phyloP scores from a whole-genome alignment of 2,797 vertebrate species.

The Sebastes iracundus region DNA sequence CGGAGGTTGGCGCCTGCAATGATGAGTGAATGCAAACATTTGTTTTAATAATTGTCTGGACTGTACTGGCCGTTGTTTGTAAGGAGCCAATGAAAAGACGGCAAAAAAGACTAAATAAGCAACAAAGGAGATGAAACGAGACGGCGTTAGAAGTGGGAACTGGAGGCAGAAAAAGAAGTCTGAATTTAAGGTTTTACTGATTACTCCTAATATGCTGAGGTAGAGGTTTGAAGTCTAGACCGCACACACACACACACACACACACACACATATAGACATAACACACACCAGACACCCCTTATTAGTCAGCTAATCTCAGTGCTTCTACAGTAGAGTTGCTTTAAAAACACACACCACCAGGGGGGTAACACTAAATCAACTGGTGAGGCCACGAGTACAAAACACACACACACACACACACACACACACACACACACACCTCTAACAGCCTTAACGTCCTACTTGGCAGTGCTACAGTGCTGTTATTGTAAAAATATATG shows the following conservation, averaged over 20 bases:
- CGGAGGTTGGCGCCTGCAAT: not conserved
- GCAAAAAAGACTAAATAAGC: not conserved
- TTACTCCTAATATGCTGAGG: not conserved
- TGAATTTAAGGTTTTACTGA: constrained; percentile 11
- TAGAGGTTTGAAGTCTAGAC: not conserved
- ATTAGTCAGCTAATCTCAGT: constrained; percentile 25
- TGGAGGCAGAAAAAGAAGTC: not conserved
- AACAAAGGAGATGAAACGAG: not conserved
- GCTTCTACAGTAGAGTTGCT: constrained; percentile 9
- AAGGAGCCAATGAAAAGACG: not conserved
- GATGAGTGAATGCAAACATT: not conserved
- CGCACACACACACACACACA: not conserved
- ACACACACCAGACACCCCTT: not conserved
- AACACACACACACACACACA: not conserved
- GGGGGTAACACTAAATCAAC: constrained; percentile 42
- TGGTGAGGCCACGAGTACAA: not conserved
- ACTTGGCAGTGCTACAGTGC: constrained; percentile 13
- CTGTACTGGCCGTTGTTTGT: constrained; percentile 20
- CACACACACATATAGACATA: not conserved
- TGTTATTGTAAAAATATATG: constrained; percentile 12
- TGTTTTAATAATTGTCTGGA: not conserved
- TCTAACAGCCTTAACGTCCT: not conserved
- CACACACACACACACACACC: not conserved
- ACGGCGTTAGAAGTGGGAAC: not conserved
- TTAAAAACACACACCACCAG: constrained; percentile 14